A percentile compares a stretch with the other conserved stretches of the same genome.
Evolutionary conservation across 2,113 vertebrate genomes (phyloP).

Genomic region (Paradoxurus hermaphroditus): DNA sequence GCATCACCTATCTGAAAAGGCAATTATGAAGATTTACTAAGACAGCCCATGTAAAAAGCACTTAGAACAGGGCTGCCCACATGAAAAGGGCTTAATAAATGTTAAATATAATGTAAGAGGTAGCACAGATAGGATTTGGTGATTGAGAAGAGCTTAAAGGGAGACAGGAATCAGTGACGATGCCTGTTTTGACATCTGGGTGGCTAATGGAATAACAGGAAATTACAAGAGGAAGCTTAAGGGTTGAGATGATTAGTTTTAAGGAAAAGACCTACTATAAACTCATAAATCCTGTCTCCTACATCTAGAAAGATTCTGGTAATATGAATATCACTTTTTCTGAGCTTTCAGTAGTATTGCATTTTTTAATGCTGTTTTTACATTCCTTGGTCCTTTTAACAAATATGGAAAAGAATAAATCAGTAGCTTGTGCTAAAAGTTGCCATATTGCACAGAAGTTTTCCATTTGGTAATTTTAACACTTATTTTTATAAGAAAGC

Average conservation of each 20-base stretch:
- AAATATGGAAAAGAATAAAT: slow-evolving; percentile 33
- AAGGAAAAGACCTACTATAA: background rate
- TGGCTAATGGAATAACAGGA: background rate
- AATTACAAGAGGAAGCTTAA: background rate
- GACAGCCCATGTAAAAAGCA: background rate
- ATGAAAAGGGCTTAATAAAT: background rate
- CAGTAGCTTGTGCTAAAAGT: background rate
- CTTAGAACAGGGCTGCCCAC: background rate
- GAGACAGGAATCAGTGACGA: background rate
- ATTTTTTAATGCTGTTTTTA: slow-evolving; percentile 42
- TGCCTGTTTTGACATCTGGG: background rate
- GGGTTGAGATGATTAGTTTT: background rate
- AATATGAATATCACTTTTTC: background rate
- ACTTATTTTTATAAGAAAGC: slow-evolving; percentile 26
- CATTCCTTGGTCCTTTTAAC: slow-evolving; percentile 24
- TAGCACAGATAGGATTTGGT: background rate
- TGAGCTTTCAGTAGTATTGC: background rate
- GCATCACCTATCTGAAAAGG: background rate
- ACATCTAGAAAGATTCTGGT: background rate
- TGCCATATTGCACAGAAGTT: background rate
- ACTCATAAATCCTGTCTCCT: background rate
- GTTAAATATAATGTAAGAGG: background rate
- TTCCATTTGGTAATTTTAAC: slow-evolving; percentile 37
- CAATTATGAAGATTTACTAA: background rate
- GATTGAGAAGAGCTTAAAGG: background rate